phyloP scores from a whole-genome alignment of 2,888 invertebrate genomes.

The Nemoura dubitans region DNA sequence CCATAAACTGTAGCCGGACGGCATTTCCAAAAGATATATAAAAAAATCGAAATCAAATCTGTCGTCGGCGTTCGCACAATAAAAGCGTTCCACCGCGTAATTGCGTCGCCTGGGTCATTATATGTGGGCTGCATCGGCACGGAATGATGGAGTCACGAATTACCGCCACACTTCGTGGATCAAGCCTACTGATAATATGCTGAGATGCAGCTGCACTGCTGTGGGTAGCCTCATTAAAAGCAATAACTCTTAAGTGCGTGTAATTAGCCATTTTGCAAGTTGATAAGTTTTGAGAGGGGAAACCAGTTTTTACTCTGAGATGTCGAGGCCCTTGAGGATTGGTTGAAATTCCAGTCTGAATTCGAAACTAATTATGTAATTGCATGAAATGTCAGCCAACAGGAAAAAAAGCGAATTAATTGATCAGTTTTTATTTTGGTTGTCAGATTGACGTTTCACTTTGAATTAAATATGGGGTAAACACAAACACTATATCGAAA shows the following conservation, averaged over 20 bases:
- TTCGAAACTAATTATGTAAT: not conserved
- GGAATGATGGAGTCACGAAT: not conserved
- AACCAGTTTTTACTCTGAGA: too few species aligned
- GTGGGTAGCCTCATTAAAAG: not conserved
- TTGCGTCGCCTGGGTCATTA: not conserved
- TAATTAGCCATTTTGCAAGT: too few species aligned
- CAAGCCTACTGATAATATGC: not conserved
- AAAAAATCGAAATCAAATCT: constrained; percentile 12
- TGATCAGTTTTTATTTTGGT: not conserved
- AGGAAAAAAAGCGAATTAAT: not conserved
- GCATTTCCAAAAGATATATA: not conserved
- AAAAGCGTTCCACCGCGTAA: not conserved
- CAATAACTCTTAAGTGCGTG: too few species aligned
- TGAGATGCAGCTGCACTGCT: not conserved
- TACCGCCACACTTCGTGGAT: not conserved
- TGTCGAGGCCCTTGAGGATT: not conserved
- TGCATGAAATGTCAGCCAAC: not conserved
- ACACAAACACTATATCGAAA: not conserved
- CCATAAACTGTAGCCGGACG: not conserved
- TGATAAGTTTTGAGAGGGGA: too few species aligned
- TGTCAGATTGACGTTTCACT: not conserved
- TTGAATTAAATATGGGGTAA: not conserved
- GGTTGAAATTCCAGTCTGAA: not conserved
- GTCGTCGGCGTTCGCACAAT: not conserved
- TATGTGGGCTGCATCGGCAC: not conserved